A percentile compares a stretch with the other conserved stretches of the same genome.
phyloP scores from a whole-genome alignment of 2,113 vertebrate genomes.

The Stigmatopora argus region DNA sequence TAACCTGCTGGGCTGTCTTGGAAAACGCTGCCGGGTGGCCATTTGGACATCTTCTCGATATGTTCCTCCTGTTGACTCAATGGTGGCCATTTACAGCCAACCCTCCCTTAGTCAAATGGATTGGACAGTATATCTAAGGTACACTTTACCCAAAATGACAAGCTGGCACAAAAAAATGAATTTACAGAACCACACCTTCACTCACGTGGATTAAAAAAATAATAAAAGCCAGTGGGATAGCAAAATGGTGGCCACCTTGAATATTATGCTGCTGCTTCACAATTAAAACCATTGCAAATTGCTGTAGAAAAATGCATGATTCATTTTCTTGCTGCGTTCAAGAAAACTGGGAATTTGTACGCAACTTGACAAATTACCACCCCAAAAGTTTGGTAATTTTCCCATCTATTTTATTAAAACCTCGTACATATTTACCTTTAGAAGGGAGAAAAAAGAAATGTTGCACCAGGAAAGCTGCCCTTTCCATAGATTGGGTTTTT shows the following conservation, averaged over 20 bases:
- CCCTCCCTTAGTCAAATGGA: too few species aligned
- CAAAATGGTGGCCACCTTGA: conserved; percentile 26
- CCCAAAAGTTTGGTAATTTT: too few species aligned
- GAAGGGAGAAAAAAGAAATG: too few species aligned
- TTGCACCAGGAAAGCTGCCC: too few species aligned
- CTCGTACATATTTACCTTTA: too few species aligned
- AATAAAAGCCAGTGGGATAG: conserved; percentile 20
- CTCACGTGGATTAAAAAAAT: conserved; percentile 18
- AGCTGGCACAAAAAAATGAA: conserved; percentile 52
- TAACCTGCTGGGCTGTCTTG: conserved; percentile 31
- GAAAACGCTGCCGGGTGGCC: conserved; percentile 29
- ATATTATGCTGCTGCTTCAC: conserved; percentile 9
- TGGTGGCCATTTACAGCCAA: too few species aligned
- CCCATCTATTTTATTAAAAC: too few species aligned
- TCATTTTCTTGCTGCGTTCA: background rate
- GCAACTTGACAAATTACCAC: too few species aligned
- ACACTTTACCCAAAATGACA: conserved; percentile 38
- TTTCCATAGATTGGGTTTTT: too few species aligned
- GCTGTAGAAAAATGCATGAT: background rate
- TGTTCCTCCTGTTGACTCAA: conserved; percentile 22
- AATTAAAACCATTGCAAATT: background rate
- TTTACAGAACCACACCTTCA: conserved; percentile 32
- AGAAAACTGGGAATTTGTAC: background rate
- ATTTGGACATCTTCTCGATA: conserved; percentile 32
- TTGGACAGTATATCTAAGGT: conserved; percentile 48